Conservation (phyloP, 92 coral and sea anemone species). For the Blastomussa wellsi region DNA sequence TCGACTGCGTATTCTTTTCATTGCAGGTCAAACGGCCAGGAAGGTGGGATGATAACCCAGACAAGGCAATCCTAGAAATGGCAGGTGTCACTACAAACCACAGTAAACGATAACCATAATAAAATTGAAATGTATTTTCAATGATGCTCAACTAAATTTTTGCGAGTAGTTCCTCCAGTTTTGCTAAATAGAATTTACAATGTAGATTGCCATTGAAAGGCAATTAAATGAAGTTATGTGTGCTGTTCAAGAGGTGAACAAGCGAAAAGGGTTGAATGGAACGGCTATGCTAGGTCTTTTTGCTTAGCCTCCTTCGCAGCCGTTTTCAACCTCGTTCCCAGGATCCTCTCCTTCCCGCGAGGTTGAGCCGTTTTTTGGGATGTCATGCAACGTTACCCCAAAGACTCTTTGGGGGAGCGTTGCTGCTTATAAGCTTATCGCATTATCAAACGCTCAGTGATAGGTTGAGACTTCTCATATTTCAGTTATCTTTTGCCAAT, state of each 20-base stretch:
- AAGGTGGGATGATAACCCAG: constrained; percentile 94
- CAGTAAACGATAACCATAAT: constrained; percentile 62
- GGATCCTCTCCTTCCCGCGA: no score
- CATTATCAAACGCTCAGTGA: no score
- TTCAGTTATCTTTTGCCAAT: no score
- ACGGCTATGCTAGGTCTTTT: background rate
- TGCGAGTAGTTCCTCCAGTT: background rate
- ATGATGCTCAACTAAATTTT: background rate
- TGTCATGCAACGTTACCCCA: no score
- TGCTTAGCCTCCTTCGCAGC: no score
- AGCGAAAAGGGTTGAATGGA: no score
- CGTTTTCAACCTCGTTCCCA: no score
- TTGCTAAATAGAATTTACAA: background rate
- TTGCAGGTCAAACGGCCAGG: constrained; percentile 92
- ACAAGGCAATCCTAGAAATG: constrained; percentile 86
- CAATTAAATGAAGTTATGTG: background rate
- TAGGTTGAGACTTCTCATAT: background rate
- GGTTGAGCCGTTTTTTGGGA: no score
- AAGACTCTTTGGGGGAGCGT: no score
- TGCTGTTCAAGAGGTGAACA: no score
- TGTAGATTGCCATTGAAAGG: background rate
- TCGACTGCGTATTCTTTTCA: no score
- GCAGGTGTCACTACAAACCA: constrained; percentile 85
- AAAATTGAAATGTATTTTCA: background rate
- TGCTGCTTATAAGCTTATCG: no score